phyloP scores from a whole-genome alignment of 2,113 vertebrate genomes.

The Cyrtonyx montezumae region DNA sequence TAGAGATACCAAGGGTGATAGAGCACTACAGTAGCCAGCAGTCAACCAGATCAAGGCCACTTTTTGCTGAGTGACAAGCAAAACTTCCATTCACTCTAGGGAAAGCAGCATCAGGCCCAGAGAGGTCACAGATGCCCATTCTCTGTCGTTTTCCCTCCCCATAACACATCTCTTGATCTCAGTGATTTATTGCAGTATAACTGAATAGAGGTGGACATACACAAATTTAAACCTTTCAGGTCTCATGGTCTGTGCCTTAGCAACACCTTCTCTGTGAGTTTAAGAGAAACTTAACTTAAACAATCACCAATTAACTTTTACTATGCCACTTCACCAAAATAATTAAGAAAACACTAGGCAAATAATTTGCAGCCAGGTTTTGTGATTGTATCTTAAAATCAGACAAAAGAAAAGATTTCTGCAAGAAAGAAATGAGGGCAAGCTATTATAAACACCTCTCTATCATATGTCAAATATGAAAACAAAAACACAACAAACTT shows the following conservation, averaged over 20 bases:
- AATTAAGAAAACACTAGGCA: neutral
- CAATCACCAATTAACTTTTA: neutral
- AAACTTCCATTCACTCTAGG: neutral
- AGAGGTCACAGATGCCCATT: neutral
- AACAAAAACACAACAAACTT: neutral
- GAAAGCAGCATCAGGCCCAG: neutral
- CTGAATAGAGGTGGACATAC: neutral
- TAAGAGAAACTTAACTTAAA: neutral
- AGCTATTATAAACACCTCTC: neutral
- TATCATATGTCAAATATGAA: neutral
- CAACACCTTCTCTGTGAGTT: neutral
- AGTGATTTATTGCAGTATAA: neutral
- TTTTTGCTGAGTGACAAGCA: neutral
- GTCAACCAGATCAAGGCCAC: rapidly evolving
- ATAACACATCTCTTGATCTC: neutral
- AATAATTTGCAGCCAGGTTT: neutral
- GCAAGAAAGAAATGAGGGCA: neutral
- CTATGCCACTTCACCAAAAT: neutral
- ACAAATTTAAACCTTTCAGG: neutral
- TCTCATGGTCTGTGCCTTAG: neutral
- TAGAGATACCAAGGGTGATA: neutral
- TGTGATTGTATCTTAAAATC: neutral
- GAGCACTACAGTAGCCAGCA: neutral
- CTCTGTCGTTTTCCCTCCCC: neutral
- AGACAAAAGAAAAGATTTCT: neutral